phyloP scores from a whole-genome alignment of 2,797 vertebrate genomes.

The Leptodactylus fallax region DNA sequence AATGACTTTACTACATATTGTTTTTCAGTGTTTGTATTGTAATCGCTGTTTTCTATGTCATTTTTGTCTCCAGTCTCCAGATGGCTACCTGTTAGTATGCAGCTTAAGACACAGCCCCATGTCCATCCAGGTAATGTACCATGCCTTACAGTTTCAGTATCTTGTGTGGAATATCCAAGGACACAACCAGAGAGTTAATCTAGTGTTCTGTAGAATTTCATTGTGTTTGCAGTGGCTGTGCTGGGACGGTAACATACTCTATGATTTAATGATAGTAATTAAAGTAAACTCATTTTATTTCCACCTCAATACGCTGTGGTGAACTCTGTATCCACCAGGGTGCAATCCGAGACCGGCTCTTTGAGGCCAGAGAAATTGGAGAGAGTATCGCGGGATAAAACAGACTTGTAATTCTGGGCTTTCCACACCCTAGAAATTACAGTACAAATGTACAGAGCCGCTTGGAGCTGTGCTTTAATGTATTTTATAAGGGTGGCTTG shows the following conservation, averaged over 20 bases:
- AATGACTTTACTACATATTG: background rate
- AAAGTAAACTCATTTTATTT: slow-evolving; percentile 25
- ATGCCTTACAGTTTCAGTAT: background rate
- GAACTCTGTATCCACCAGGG: slow-evolving; percentile 26
- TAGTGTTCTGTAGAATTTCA: background rate
- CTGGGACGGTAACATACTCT: background rate
- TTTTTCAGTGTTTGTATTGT: background rate
- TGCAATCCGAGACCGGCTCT: background rate
- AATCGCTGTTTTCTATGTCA: background rate
- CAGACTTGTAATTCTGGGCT: slow-evolving; percentile 38
- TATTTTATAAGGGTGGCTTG: background rate
- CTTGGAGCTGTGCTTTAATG: background rate
- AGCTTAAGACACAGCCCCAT: slow-evolving; percentile 48
- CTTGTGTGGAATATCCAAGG: background rate
- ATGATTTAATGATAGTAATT: slow-evolving; percentile 55
- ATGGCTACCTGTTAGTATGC: slow-evolving; percentile 61
- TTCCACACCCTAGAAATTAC: slow-evolving; percentile 15
- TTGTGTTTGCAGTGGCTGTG: background rate
- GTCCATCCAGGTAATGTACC: slow-evolving; percentile 51
- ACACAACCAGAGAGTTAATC: background rate
- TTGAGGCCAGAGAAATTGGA: slow-evolving; percentile 43
- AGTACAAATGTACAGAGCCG: background rate
- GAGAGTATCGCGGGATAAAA: slow-evolving; percentile 9
- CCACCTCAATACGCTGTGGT: slow-evolving; percentile 3
- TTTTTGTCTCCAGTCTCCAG: slow-evolving; percentile 53